Evolutionary conservation across 2,888 invertebrate species (phyloP).

Genomic region (Agriopis marginaria): DNA sequence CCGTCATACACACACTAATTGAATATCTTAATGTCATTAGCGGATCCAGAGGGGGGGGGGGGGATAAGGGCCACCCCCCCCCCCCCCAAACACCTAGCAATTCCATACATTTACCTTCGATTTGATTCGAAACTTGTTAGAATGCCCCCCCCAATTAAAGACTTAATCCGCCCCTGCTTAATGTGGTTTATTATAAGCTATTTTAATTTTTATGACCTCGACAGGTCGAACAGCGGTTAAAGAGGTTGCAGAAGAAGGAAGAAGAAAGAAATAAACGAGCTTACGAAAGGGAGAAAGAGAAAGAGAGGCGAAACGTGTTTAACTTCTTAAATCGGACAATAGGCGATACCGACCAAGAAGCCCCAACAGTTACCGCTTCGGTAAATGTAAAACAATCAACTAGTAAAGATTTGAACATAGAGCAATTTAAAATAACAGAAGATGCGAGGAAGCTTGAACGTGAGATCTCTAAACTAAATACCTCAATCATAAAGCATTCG

Average conservation of each 20-base stretch:
- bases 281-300: constrained; percentile 88
- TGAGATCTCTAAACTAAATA: constrained; percentile 88
- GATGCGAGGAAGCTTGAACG: constrained; percentile 89
- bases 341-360: constrained; percentile 65
- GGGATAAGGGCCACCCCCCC: no score
- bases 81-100: no score
- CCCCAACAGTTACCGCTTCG: constrained; percentile 43
- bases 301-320: constrained; percentile 89
- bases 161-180: no score
- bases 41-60: no score
- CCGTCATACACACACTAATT: no score
- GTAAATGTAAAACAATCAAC: constrained; percentile 82
- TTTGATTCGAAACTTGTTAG: no score
- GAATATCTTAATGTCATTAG: no score
- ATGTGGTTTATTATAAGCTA: neutral
- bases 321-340: constrained; percentile 91
- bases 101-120: no score
- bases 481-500: constrained; percentile 88
- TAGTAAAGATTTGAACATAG: constrained; percentile 90
- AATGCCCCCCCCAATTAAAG: no score
- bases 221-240: constrained; percentile 88
- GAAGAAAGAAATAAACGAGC: constrained; percentile 88
- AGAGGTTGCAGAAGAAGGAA: constrained; percentile 88
- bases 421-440: constrained; percentile 90
- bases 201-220: neutral